A percentile compares a stretch with the other conserved stretches of the same genome.
Evolutionary conservation across 2,113 vertebrate species (phyloP).

Genomic region (Tupaia chinensis): DNA sequence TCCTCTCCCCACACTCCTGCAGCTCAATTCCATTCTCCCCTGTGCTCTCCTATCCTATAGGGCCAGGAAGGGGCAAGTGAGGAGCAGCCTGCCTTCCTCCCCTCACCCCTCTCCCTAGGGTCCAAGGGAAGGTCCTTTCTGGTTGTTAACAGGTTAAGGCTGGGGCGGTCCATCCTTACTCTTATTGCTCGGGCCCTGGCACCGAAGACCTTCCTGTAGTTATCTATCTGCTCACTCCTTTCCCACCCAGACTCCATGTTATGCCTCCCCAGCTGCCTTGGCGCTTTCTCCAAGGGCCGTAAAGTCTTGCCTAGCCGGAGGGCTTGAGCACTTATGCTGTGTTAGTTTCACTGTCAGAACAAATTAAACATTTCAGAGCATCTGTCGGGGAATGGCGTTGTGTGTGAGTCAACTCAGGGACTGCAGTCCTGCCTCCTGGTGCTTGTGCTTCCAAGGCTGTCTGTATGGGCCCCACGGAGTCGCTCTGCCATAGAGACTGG

Average conservation of each 20-base stretch:
- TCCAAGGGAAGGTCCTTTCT: not conserved
- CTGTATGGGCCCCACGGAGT: no score
- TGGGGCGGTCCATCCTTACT: not conserved
- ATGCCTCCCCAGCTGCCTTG: slow-evolving; percentile 17
- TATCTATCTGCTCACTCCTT: not conserved
- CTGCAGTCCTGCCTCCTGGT: not conserved
- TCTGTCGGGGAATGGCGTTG: slow-evolving; percentile 24
- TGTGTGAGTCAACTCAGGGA: not conserved
- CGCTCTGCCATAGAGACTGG: no score
- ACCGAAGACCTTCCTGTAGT: not conserved
- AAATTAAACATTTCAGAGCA: slow-evolving; percentile 85
- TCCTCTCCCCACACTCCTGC: not conserved
- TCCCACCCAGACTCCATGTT: not conserved
- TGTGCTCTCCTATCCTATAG: not conserved
- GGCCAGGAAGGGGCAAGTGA: not conserved
- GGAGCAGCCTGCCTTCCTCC: not conserved
- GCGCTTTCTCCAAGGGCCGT: slow-evolving; percentile 45
- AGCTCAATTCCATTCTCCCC: not conserved
- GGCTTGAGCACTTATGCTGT: slow-evolving; percentile 20
- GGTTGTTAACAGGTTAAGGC: not conserved
- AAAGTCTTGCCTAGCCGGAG: slow-evolving; percentile 43
- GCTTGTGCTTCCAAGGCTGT: not conserved
- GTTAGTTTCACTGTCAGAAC: slow-evolving; percentile 84
- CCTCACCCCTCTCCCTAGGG: no score
- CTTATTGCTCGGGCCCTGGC: not conserved